Conservation (phyloP, 2,888 invertebrate species). For the Drosophila colorata region DNA sequence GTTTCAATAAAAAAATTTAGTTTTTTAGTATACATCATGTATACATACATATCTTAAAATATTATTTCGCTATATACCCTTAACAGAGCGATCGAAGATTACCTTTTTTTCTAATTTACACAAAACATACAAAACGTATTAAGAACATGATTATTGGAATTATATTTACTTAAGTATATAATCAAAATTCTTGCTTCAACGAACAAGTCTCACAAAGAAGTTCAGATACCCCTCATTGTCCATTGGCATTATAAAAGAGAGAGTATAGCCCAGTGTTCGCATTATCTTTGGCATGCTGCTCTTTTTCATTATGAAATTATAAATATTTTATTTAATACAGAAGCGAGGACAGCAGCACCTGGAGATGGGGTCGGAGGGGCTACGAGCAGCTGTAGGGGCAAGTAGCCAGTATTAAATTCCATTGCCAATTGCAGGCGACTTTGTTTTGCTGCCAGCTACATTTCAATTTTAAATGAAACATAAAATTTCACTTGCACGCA, state of each 20-base stretch:
- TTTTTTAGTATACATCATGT: no score
- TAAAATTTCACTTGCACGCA: slow-evolving; percentile 60
- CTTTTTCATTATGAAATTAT: slow-evolving; percentile 70
- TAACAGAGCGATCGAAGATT: no score
- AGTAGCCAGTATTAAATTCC: slow-evolving; percentile 58
- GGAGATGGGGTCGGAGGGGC: background rate
- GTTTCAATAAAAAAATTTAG: no score
- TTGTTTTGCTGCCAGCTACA: slow-evolving; percentile 59
- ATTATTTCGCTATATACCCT: no score
- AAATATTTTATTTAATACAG: slow-evolving; percentile 65
- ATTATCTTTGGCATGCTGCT: slow-evolving; percentile 50
- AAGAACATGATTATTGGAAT: no score
- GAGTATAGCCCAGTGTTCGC: slow-evolving; percentile 25
- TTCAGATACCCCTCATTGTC: background rate
- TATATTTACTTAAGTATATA: no score
- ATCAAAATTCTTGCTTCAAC: no score
- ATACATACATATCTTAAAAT: no score
- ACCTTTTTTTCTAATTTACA: no score
- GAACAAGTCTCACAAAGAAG: background rate
- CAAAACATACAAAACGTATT: no score
- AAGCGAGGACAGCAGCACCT: slow-evolving; percentile 34
- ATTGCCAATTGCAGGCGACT: slow-evolving; percentile 64
- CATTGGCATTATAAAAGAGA: background rate
- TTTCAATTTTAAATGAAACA: slow-evolving; percentile 73
- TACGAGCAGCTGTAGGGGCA: slow-evolving; percentile 10